A percentile compares a stretch with the other conserved stretches of the same genome.
phyloP scores from a whole-genome alignment of 35 echinoderm and acorn worm species.

The Anneissia japonica region DNA sequence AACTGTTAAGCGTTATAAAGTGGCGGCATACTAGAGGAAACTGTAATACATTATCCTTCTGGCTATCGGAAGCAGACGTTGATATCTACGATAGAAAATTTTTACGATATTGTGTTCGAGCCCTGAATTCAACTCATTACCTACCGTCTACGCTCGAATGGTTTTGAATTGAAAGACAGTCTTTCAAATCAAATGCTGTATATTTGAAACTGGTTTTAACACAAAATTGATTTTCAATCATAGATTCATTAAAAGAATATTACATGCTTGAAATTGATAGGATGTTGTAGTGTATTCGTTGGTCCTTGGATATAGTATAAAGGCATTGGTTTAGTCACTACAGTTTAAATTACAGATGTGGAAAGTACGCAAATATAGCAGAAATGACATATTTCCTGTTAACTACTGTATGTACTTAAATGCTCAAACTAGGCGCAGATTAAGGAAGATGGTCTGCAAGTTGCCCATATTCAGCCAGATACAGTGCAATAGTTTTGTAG shows the following conservation, averaged over 20 bases:
- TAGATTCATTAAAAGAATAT: not conserved
- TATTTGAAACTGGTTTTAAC: not conserved
- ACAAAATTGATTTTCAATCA: not conserved
- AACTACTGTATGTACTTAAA: too few species aligned
- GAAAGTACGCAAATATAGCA: not conserved
- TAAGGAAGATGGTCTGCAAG: too few species aligned
- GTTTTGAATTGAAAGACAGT: not conserved
- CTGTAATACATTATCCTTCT: too few species aligned
- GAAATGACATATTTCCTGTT: not conserved
- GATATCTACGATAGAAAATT: too few species aligned
- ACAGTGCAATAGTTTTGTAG: too few species aligned
- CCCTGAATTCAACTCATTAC: not conserved
- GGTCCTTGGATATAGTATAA: not conserved
- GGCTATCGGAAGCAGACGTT: too few species aligned
- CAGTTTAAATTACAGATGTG: too few species aligned
- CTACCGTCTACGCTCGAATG: not conserved
- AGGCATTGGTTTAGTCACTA: too few species aligned
- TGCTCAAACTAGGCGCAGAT: too few species aligned
- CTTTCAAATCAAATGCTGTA: not conserved
- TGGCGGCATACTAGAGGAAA: too few species aligned
- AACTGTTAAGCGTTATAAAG: too few species aligned
- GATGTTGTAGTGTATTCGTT: not conserved
- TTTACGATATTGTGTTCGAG: not conserved
- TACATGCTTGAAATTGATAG: not conserved
- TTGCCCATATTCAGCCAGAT: too few species aligned